phyloP scores from a whole-genome alignment of 53 echinoderm and acorn worm genomes.

The Echinarachnius parma region DNA sequence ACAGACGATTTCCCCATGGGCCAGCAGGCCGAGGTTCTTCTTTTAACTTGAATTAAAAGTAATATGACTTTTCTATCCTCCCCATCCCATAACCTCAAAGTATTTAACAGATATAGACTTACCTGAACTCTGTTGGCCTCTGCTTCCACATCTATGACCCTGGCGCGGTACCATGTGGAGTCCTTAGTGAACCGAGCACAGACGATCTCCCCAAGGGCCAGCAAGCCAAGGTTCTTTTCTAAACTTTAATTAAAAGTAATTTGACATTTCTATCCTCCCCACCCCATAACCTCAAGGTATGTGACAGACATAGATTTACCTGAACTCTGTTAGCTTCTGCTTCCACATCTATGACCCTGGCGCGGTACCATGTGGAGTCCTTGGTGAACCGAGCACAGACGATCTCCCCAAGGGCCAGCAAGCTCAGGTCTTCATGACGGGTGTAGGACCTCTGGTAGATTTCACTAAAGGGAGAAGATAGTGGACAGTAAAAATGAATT shows the following conservation, averaged over 20 bases:
- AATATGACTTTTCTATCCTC: no score
- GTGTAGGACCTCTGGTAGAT: conserved; percentile 41
- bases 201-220: conserved; percentile 80
- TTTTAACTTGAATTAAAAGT: no score
- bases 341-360: conserved; percentile 62
- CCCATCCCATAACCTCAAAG: no score
- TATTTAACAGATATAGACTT: no score
- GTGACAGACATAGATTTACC: no score
- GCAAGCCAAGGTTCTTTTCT: conserved; percentile 53
- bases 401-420: conserved; percentile 73
- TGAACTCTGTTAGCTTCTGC: conserved; percentile 56
- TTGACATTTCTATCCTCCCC: no score
- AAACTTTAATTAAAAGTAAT: no score
- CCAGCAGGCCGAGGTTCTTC: conserved; percentile 57
- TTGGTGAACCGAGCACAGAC: conserved; percentile 67
- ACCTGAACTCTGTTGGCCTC: conserved; percentile 59
- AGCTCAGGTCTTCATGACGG: conserved; percentile 50
- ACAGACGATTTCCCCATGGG: conserved; percentile 79
- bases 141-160: conserved; percentile 61
- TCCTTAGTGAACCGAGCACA: conserved; percentile 66
- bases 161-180: conserved; percentile 78
- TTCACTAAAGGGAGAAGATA: conserved; percentile 12
- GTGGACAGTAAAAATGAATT: not conserved
- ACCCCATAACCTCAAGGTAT: no score
- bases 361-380: conserved; percentile 79